These are phyloP conservation scores for Drosophila parthenogenetica DNA, from an alignment of 2,888 invertebrate species.

Conservation along the genomic window DNA sequence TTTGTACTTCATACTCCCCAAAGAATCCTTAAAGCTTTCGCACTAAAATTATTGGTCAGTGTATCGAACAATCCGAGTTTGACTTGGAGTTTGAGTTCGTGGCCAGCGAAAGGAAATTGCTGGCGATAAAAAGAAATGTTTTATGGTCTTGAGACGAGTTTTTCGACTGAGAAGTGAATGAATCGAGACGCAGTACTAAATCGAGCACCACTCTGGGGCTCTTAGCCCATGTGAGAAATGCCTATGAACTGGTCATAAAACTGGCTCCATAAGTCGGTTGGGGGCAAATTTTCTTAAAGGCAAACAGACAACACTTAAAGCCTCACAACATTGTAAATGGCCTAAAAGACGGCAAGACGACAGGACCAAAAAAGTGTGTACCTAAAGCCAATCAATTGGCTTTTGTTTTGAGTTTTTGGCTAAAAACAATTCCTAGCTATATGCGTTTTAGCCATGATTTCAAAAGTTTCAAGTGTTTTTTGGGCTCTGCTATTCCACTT, in stretches of 20 bases:
- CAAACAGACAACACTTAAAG: constrained; percentile 31
- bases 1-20: neutral
- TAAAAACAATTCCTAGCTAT: constrained; percentile 5
- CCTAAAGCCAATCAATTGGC: constrained; percentile 38
- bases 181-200: constrained; percentile 10
- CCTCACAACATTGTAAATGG: neutral
- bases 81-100: constrained; percentile 24
- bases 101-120: constrained; percentile 61
- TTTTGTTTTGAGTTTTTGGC: neutral
- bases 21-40: constrained; percentile 10
- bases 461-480: constrained; percentile 15
- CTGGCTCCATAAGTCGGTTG: constrained; percentile 17
- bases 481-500: neutral
- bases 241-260: constrained; percentile 53
- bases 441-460: constrained; percentile 18
- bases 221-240: constrained; percentile 45
- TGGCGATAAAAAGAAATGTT: constrained; percentile 60
- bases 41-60: constrained; percentile 51
- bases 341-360: neutral
- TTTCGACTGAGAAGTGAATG: constrained; percentile 27
- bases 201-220: constrained; percentile 16
- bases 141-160: constrained; percentile 34
- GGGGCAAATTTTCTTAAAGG: constrained; percentile 2
- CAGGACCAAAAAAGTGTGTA: neutral
- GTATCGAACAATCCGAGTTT: constrained; percentile 28